Evolutionary conservation across 1,140 invertebrate species (phyloP), one percentile per base, ranked within the genome.

Genomic region (Drosophila mayri): DNA sequence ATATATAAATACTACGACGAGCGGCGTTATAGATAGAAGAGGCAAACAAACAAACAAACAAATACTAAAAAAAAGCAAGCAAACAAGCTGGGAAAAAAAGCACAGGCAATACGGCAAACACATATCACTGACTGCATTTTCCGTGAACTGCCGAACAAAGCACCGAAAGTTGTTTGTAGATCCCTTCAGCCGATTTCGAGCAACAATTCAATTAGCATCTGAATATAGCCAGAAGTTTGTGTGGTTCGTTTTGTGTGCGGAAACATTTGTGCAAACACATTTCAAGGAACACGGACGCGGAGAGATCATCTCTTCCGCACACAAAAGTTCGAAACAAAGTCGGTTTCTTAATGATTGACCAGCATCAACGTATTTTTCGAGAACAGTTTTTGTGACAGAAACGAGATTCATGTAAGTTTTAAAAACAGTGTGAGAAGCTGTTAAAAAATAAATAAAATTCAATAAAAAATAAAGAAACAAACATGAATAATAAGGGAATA

Each of bases 61-160:
- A 52, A 54, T 9, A 49, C 25, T 22, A 44, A 12, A 54, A 38
- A 37, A 22, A 54, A 55, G 35, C 52, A n/a, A 55, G 37, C 52
- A 55, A 55, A 25, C 35, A 55, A 37, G 22, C 57, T 20, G 37
- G 16, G 12, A 25, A 35, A 40, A 38, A 44, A 58, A 59, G 18
- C 62, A 18, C 38, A 64, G 30, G 20, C 54, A 43, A 25, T 43
- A 64, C 71, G 54, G 41, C 46, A 75, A 73, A 66, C 46, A 74
- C 72, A 76, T 76, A 76, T 76, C 73, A 74, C 37, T 62, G 70
- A 75, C 72, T 64, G 72, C 70, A 75, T 75, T 70, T 57, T 41
- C n/a, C 50, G 50, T 30, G 52, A 25, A 25, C 37, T 38, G 14
- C 52, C 52, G 10, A 55, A 55, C 60, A 28, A 49, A 52, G 60